Evolutionary conservation across 2,797 vertebrate species (phyloP).

Genomic region (Fringilla coelebs): DNA sequence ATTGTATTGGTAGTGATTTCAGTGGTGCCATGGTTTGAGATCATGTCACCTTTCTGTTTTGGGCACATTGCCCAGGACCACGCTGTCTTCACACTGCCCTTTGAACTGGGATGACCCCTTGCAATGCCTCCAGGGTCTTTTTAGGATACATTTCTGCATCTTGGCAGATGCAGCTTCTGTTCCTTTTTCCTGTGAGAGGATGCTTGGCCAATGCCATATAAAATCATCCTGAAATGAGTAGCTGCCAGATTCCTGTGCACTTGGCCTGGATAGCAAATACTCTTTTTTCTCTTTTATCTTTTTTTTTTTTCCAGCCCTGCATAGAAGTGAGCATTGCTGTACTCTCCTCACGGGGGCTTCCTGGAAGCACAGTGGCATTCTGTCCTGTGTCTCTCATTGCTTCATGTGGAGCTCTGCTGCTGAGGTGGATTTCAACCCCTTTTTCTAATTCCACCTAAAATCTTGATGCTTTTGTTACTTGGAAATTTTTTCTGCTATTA

Average conservation of each 20-base stretch:
- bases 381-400: not conserved
- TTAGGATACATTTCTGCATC: not conserved
- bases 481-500: not conserved
- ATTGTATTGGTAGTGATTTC: not conserved
- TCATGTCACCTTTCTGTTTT: not conserved
- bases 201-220: not conserved
- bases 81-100: not conserved
- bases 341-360: not conserved
- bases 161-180: not conserved
- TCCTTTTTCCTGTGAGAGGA: not conserved
- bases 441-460: not conserved
- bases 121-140: not conserved
- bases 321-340: not conserved
- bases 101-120: not conserved
- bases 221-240: not conserved
- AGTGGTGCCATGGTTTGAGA: not conserved
- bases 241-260: not conserved
- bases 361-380: not conserved
- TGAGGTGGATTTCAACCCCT: not conserved
- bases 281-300: not conserved
- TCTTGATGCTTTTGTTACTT: not conserved
- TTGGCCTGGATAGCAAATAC: not conserved
- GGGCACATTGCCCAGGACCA: accelerated
- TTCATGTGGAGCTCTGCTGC: not conserved
- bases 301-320: not conserved